Base-by-base conservation (phyloP, 2,888 invertebrate genomes). In the Seladonia tumulorum region DNA sequence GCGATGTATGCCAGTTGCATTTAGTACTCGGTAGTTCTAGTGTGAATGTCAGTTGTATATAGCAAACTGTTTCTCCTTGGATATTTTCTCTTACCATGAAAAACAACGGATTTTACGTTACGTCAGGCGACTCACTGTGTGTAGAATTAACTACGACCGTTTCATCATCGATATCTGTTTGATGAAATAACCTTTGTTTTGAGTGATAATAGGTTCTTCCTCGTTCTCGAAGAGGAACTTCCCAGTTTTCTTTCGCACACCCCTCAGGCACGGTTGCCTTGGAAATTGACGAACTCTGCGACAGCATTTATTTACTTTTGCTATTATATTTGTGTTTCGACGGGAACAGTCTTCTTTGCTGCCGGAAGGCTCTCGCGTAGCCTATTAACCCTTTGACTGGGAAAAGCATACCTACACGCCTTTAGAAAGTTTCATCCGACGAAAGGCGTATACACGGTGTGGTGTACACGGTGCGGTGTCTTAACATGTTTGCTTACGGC, bases 371-470 rank as follows among this genome's bases (percentile, higher is more conserved):
- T 63, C 70, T 49, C 70, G 70, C 45, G 72, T 82, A 25, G 47
- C 68, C 66, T n/a, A 71, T 72, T 76, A 81, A 35, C 66, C 35
- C 66, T 66, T 66, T 66, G 35, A 66, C 35, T 66, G 22, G 4
- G 35, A 66, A 39, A 81, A 45, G 63, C 42, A 39, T 71, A 75
- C 29, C 16, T 63, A 72, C 25, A 76, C 63, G 63, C 81, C 63
- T 83, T 81, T 81, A 81, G 29, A 60, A 60, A 70, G 66, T 66
- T 66, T 74, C 12, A 16, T 16, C 57, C 39, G 39, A 4, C 47
- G 18, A 72, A 35, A 25, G 18, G 66, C 68, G 73, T 68, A 82
- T 74, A 68, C 74, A 82, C 18, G 5, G 18, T 18, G 18, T 18
- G 8, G 25, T 12, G 14, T 60, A 25, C 25, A 25, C 14, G 60